Conservation (phyloP, 2,113 vertebrate genomes). For the Otocyon megalotis region DNA sequence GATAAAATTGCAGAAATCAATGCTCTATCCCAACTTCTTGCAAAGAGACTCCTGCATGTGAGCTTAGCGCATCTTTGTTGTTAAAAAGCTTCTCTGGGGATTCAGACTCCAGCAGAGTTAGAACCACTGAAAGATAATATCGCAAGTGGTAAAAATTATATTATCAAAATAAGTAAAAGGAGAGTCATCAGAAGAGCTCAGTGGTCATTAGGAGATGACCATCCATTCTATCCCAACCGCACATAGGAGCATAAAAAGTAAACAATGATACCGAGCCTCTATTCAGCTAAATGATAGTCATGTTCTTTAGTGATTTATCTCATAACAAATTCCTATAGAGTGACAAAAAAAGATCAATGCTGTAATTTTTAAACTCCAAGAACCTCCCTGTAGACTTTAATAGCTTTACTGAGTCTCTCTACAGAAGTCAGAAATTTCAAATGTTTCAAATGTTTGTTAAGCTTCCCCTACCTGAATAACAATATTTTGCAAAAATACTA, state of each 20-base stretch:
- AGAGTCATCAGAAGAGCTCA: not conserved
- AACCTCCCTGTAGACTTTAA: not conserved
- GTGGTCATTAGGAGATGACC: not conserved
- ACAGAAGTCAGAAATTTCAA: not conserved
- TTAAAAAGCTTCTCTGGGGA: not conserved
- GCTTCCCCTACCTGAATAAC: not conserved
- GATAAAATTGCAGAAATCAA: not conserved
- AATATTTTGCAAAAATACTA: not conserved
- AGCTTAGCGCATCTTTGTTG: not conserved
- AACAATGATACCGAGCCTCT: not conserved
- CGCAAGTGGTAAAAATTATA: not conserved
- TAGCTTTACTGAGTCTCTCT: not conserved
- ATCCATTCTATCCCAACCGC: not conserved
- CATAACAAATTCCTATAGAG: not conserved
- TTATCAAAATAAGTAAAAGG: not conserved
- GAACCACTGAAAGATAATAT: not conserved
- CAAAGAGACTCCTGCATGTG: not conserved
- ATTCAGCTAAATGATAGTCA: not conserved
- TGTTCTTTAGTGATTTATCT: not conserved
- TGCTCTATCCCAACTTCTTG: not conserved
- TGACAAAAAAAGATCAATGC: not conserved
- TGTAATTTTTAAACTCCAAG: slow-evolving; percentile 12
- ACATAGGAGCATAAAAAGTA: not conserved
- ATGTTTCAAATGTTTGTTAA: not conserved
- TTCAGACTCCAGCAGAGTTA: not conserved